Evolutionary conservation across 2,113 vertebrate genomes (phyloP).

Genomic region (Gobius niger): DNA sequence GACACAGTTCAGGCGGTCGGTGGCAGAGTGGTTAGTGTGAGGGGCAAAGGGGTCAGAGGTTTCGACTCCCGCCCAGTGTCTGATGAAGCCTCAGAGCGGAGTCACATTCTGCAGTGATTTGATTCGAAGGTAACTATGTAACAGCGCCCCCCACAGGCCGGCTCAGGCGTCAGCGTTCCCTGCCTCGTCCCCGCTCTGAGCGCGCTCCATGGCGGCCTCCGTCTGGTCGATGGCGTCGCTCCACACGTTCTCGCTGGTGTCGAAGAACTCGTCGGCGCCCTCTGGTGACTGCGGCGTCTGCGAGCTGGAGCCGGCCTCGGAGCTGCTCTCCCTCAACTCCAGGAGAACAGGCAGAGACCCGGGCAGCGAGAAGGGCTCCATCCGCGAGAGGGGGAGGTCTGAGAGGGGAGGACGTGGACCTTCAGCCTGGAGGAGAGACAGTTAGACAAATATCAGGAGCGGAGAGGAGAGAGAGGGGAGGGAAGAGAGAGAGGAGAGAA

Average conservation of each 20-base stretch:
- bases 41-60: too few relatives aligned
- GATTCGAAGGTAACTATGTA: too few relatives aligned
- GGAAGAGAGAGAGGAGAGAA: too few relatives aligned
- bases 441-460: too few relatives aligned
- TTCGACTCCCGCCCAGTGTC: too few relatives aligned
- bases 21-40: too few relatives aligned
- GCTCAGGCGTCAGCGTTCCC: too few relatives aligned
- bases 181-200: background rate
- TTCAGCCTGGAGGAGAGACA: background rate
- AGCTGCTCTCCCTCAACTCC: slow-evolving; percentile 79
- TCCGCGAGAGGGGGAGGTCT: slow-evolving; percentile 55
- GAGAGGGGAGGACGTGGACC: slow-evolving; percentile 40
- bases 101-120: too few relatives aligned
- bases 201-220: background rate
- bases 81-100: too few relatives aligned
- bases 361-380: slow-evolving; percentile 67
- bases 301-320: slow-evolving; percentile 76
- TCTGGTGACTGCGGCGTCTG: slow-evolving; percentile 77
- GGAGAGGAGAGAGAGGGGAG: background rate
- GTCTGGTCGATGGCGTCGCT: slow-evolving; percentile 41
- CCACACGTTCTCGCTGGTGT: slow-evolving; percentile 78
- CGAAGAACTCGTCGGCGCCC: slow-evolving; percentile 75
- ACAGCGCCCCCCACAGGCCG: too few relatives aligned
- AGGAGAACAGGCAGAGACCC: slow-evolving; percentile 73
- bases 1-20: too few relatives aligned